A percentile compares a stretch with the other conserved stretches of the same genome.
Conservation (phyloP, 2,797 vertebrate genomes). For the Sebastiscus albofasciatus region DNA sequence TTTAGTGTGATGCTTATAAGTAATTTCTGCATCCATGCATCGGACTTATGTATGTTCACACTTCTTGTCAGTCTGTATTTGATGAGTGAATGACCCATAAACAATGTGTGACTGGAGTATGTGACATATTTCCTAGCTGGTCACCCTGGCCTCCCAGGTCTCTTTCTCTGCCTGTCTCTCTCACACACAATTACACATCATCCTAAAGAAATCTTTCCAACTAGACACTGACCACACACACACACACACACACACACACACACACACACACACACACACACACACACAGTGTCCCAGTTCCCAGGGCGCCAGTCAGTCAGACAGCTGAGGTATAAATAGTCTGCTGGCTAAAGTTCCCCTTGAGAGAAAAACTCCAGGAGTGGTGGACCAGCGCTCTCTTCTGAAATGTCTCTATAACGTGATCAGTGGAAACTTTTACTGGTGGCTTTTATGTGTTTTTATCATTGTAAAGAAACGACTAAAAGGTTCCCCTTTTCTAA, state of each 20-base stretch:
- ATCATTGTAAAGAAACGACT: not conserved
- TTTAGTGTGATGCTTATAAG: not conserved
- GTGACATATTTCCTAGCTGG: conserved; percentile 5
- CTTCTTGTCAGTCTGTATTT: not conserved
- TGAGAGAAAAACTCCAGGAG: conserved; percentile 43
- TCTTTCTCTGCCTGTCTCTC: not conserved
- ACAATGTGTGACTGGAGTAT: not conserved
- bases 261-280: no score
- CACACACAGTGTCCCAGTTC: conserved; percentile 65
- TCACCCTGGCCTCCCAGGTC: not conserved
- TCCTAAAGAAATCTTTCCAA: conserved; percentile 20
- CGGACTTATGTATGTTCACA: not conserved
- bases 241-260: conserved; percentile 26
- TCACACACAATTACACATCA: conserved; percentile 19
- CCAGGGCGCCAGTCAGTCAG: conserved; percentile 72
- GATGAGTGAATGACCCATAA: conserved; percentile 29
- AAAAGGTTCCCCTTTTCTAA: not conserved
- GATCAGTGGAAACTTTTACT: not conserved
- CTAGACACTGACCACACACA: conserved; percentile 24
- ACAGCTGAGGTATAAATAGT: conserved; percentile 76
- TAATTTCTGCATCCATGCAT: not conserved
- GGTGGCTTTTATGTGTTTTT: not conserved
- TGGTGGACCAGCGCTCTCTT: conserved; percentile 21
- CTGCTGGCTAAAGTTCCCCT: conserved; percentile 66
- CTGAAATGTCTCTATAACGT: conserved; percentile 10